Percentiles rank a stretch among this genome's conserved stretches.
phyloP scores from a whole-genome alignment of 2,797 vertebrate species.

The Myripristis jacobus region DNA sequence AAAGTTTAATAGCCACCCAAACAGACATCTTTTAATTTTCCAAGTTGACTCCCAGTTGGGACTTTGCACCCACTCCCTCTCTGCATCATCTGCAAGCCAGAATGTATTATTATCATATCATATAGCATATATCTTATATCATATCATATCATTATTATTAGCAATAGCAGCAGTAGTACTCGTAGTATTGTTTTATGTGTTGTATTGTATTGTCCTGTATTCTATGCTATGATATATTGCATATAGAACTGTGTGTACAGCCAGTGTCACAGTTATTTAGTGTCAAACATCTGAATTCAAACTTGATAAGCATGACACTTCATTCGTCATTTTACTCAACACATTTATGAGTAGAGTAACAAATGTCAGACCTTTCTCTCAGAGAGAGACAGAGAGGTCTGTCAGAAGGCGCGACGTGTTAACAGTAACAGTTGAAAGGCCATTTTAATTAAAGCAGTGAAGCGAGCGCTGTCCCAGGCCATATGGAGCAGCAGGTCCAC shows the following conservation, averaged over 20 bases:
- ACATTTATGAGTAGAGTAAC: slow-evolving; percentile 21
- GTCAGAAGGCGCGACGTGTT: slow-evolving; percentile 29
- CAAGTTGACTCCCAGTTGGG: slow-evolving; percentile 37
- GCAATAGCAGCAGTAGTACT: too few relatives aligned
- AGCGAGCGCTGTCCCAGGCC: slow-evolving; percentile 31
- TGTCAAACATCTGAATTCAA: slow-evolving; percentile 46
- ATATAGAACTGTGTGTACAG: neutral
- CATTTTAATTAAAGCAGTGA: slow-evolving; percentile 59
- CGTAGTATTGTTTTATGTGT: too few relatives aligned
- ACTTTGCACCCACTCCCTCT: neutral
- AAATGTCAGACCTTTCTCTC: slow-evolving; percentile 43
- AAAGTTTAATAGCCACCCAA: slow-evolving; percentile 49
- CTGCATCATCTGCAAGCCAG: slow-evolving; percentile 36
- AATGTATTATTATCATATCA: slow-evolving; percentile 10
- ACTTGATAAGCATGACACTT: slow-evolving; percentile 36
- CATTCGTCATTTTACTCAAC: slow-evolving; percentile 10
- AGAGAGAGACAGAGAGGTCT: neutral
- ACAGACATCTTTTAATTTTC: slow-evolving; percentile 57
- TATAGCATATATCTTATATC: too few relatives aligned
- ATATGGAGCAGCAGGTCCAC: slow-evolving; percentile 30
- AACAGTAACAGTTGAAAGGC: slow-evolving; percentile 44
- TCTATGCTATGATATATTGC: too few relatives aligned
- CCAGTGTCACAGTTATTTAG: slow-evolving; percentile 14
- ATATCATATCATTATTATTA: too few relatives aligned
- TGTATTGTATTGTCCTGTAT: too few relatives aligned